Conservation (phyloP, 1,140 invertebrate genomes). For the Drosophila lacertosa region DNA sequence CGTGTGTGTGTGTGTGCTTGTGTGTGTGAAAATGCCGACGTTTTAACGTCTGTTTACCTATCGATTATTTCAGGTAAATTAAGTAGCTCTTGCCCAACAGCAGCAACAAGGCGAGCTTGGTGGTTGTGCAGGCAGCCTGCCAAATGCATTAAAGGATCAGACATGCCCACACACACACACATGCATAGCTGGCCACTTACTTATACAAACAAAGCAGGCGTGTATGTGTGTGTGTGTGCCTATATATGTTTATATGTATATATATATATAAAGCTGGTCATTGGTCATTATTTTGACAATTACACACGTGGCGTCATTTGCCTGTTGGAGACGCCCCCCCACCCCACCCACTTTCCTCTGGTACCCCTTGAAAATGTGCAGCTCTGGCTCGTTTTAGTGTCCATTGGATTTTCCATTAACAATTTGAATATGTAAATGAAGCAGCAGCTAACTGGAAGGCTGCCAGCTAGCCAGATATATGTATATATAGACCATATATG, state of each 20-base stretch:
- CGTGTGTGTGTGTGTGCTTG: constrained; percentile 6
- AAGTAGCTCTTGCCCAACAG: constrained; percentile 69
- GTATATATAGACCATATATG: not conserved
- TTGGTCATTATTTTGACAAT: constrained; percentile 83
- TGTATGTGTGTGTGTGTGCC: not conserved
- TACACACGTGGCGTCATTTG: constrained; percentile 78
- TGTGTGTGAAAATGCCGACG: constrained; percentile 70
- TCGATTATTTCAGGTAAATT: constrained; percentile 83
- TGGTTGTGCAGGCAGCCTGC: constrained; percentile 60
- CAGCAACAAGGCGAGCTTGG: constrained; percentile 48
- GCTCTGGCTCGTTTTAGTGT: constrained; percentile 15
- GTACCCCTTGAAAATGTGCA: not conserved
- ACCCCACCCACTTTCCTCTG: not conserved
- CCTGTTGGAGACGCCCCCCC: constrained; percentile 8
- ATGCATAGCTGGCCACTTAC: constrained; percentile 72
- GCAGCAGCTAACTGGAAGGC: constrained; percentile 17
- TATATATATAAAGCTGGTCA: constrained; percentile 30
- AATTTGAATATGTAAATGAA: constrained; percentile 81
- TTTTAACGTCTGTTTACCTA: constrained; percentile 83
- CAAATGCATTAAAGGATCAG: constrained; percentile 83
- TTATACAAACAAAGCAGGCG: constrained; percentile 73
- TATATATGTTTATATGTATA: constrained; percentile 3
- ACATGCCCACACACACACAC: constrained; percentile 56
- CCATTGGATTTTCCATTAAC: constrained; percentile 80
- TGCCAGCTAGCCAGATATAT: not conserved